phyloP scores from a whole-genome alignment of 2,797 vertebrate genomes.

The Argyrosomus regius region DNA sequence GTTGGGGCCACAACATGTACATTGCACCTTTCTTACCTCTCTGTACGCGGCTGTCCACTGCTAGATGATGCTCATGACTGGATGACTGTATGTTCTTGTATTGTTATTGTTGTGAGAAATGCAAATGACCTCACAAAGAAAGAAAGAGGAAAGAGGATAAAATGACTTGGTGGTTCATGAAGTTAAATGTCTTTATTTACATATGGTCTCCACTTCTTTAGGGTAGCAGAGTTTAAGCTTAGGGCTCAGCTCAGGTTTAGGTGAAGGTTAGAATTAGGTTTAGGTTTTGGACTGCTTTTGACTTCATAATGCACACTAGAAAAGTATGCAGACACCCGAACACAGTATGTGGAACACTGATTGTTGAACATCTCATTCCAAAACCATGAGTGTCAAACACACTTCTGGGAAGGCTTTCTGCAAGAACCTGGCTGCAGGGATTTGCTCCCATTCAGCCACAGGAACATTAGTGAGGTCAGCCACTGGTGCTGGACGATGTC shows the following conservation, averaged over 20 bases:
- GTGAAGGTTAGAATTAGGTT: neutral
- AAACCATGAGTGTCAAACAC: neutral
- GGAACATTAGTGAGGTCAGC: slow-evolving; percentile 13
- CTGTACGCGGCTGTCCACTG: slow-evolving; percentile 6
- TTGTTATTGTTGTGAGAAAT: neutral
- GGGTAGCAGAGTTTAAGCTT: neutral
- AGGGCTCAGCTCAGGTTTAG: neutral
- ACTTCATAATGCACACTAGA: neutral
- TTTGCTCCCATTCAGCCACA: neutral
- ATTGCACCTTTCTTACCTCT: slow-evolving; percentile 44
- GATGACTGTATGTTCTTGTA: neutral
- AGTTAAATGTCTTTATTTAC: neutral
- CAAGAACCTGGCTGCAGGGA: neutral
- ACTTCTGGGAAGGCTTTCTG: neutral
- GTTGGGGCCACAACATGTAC: slow-evolving; percentile 57
- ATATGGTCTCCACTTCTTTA: neutral
- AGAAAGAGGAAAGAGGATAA: neutral
- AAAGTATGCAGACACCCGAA: neutral
- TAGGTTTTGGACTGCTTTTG: neutral
- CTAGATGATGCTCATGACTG: neutral
- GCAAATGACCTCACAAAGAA: neutral
- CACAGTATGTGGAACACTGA: neutral
- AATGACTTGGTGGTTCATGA: neutral
- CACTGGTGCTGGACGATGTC: slow-evolving; percentile 12
- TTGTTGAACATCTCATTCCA: neutral